A percentile compares a stretch with the other conserved stretches of the same genome.
Evolutionary conservation across 2,888 invertebrate genomes (phyloP).

Genomic region (Gymnoscelis rufifasciata): DNA sequence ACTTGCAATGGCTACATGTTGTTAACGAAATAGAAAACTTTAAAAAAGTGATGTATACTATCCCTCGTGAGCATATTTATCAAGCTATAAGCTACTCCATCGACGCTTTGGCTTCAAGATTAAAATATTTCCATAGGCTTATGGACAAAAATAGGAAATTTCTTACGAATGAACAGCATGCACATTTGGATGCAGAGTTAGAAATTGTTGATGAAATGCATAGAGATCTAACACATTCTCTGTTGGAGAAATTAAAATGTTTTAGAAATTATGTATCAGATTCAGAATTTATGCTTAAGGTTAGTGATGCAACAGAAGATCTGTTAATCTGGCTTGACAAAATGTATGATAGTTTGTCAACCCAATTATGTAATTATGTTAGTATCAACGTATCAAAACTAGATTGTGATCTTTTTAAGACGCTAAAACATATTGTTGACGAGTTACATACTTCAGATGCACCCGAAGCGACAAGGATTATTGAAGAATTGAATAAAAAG

Average conservation of each 20-base stretch:
- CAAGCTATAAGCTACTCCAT: conserved; percentile 57
- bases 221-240: conserved; percentile 41
- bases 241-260: conserved; percentile 52
- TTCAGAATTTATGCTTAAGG: conserved; percentile 46
- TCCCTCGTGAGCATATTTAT: conserved; percentile 48
- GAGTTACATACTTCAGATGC: conserved; percentile 42
- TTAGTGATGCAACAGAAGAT: conserved; percentile 44
- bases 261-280: conserved; percentile 43
- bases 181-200: conserved; percentile 50
- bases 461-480: conserved; percentile 38
- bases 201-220: conserved; percentile 72
- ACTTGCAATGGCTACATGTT: conserved; percentile 61
- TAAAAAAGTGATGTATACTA: conserved; percentile 37
- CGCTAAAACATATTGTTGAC: conserved; percentile 58
- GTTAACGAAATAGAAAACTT: conserved; percentile 58
- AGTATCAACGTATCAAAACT: conserved; percentile 47
- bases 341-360: conserved; percentile 55
- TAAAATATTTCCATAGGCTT: conserved; percentile 56
- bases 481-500: conserved; percentile 48
- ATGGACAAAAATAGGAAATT: conserved; percentile 44
- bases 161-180: conserved; percentile 44
- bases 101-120: conserved; percentile 50
- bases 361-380: conserved; percentile 49
- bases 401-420: conserved; percentile 50
- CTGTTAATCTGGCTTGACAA: conserved; percentile 62